phyloP scores from a whole-genome alignment of 2,888 invertebrate genomes.

The Polyploca ridens region DNA sequence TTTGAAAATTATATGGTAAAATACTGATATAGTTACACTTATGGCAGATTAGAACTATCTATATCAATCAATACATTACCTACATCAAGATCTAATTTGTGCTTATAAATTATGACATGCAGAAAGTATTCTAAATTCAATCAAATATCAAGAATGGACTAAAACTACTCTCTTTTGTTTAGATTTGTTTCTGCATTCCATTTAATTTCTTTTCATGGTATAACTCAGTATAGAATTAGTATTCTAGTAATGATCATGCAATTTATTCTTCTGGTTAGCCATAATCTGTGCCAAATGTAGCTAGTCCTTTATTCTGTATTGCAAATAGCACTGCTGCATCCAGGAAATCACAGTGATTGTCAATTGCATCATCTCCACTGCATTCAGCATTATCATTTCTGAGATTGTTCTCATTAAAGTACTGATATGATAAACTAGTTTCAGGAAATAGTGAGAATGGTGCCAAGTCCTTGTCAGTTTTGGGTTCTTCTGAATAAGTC shows the following conservation, averaged over 20 bases:
- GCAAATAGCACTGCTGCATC: slow-evolving; percentile 90
- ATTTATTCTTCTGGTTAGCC: slow-evolving; percentile 51
- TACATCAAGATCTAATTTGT: slow-evolving; percentile 33
- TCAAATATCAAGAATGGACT: slow-evolving; percentile 21
- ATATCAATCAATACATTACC: slow-evolving; percentile 14
- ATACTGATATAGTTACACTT: slow-evolving; percentile 33
- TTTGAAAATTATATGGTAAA: slow-evolving; percentile 28
- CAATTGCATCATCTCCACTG: slow-evolving; percentile 45
- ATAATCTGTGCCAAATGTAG: slow-evolving; percentile 76
- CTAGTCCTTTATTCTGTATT: slow-evolving; percentile 89
- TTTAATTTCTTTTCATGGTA: background rate
- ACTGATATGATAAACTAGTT: slow-evolving; percentile 47
- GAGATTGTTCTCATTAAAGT: slow-evolving; percentile 47
- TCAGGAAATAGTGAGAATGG: slow-evolving; percentile 53
- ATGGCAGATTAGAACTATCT: slow-evolving; percentile 33
- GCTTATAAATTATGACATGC: slow-evolving; percentile 35
- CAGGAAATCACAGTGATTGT: slow-evolving; percentile 84
- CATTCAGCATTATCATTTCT: slow-evolving; percentile 45
- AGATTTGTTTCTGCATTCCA: background rate
- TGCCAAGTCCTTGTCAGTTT: slow-evolving; percentile 39
- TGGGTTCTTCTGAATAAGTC: slow-evolving; percentile 48
- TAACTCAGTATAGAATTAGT: background rate
- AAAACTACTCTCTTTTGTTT: slow-evolving; percentile 12
- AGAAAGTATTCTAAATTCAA: slow-evolving; percentile 26
- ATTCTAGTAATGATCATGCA: background rate